Evolutionary conservation across 2,797 vertebrate genomes (phyloP).

Genomic region (Arremon brunneinucha): DNA sequence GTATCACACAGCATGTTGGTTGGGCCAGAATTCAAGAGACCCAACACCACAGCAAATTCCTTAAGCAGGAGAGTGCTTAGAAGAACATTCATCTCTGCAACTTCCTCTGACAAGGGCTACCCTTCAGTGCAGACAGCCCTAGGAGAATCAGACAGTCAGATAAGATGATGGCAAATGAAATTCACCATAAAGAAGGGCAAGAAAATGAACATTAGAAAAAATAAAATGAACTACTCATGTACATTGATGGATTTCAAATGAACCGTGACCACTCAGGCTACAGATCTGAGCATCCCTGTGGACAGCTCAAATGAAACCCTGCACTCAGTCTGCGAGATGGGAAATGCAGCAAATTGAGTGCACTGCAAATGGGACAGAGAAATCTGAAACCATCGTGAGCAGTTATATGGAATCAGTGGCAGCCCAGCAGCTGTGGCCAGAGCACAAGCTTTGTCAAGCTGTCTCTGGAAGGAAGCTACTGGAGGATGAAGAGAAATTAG

Average conservation of each 20-base stretch:
- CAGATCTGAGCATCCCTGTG: not conserved
- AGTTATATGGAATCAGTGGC: not conserved
- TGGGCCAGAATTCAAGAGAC: not conserved
- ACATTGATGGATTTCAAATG: constrained; percentile 15
- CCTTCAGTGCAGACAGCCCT: not conserved
- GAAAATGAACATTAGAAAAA: constrained; percentile 29
- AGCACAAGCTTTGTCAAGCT: not conserved
- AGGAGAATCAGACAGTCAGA: not conserved
- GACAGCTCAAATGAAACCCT: not conserved
- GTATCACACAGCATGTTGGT: not conserved
- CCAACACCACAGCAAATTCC: not conserved
- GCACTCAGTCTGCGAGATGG: fast-evolving
- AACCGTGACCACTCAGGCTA: not conserved
- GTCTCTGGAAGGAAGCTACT: not conserved
- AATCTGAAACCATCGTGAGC: not conserved
- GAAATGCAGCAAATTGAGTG: not conserved
- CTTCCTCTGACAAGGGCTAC: not conserved
- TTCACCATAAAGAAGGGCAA: not conserved
- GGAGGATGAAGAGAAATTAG: not conserved
- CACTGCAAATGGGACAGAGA: not conserved
- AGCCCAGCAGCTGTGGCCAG: not conserved
- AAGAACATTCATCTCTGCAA: not conserved
- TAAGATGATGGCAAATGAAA: constrained; percentile 10
- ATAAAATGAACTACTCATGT: constrained; percentile 6
- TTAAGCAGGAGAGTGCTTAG: not conserved